Base-by-base conservation (phyloP, 2,888 invertebrate genomes). In the Cephonodes hylas region DNA sequence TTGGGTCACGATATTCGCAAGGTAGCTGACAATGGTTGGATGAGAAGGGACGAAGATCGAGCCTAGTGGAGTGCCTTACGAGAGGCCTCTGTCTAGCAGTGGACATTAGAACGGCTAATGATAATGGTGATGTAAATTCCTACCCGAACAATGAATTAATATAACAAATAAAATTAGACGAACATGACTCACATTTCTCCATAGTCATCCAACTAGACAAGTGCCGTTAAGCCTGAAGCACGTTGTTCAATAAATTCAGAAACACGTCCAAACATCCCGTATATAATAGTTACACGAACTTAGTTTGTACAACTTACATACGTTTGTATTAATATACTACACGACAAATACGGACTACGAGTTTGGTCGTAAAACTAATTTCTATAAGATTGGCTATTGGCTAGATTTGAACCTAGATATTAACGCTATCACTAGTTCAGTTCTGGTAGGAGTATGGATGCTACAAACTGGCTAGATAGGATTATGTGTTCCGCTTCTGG, bases 231-330 rank as follows among this genome's bases (percentile, higher is more conserved):
- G 18, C 3, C 53, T 10, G 53, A 31, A 18, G 53, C 53, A 53
- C 53, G 53, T 31, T 53, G 53, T 53, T 53, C 53, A 53, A 46
- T 53, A 53, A 53, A 53, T 53, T 46, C 3, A 53, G 27, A 53
- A 53, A 53, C 53, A 31, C 31, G 53, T 53, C 53, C 31, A 53
- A 53, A 53, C 53, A 53, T 31, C 18, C 20, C 27, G 18, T 31
- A 53, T 27, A 18, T 53, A 53, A 53, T 31, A 25, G 46, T 46
- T 46, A 23, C 46, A 22, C n/a, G 46, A 23, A 46, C 23, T n/a
- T 46, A n/a, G n/a, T 23, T 53, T 15, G 18, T 10, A 10, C 10
- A 53, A 53, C 27, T 53, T 8, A 31, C 53, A 53, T 53, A 27
- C 31, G 18, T 27, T 53, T 18, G 27, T 53, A 53, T 45, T 45